Evolutionary conservation across 2,113 vertebrate genomes (phyloP).

Genomic region (Phylloscopus trochilus): DNA sequence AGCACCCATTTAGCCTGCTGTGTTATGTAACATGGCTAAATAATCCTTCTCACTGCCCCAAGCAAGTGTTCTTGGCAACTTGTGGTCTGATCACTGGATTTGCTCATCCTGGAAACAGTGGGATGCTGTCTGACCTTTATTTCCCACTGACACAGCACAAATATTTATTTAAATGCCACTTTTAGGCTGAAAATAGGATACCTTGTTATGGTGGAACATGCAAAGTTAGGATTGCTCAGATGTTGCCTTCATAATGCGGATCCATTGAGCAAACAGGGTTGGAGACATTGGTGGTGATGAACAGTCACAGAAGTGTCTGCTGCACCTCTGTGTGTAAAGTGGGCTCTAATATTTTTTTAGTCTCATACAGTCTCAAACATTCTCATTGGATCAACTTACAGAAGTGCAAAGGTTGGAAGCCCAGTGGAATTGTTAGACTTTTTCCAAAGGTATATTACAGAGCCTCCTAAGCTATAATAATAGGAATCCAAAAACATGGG

Average conservation of each 20-base stretch:
- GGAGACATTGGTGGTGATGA: not conserved
- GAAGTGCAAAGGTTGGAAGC: conserved; percentile 25
- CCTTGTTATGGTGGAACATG: not conserved
- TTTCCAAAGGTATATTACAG: conserved; percentile 26
- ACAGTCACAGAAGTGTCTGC: not conserved
- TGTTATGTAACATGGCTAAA: not conserved
- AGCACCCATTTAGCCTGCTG: not conserved
- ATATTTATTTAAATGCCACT: conserved; percentile 31
- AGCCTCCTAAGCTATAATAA: conserved; percentile 47
- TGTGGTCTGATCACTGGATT: conserved; percentile 4
- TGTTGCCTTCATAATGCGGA: not conserved
- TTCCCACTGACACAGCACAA: conserved; percentile 16
- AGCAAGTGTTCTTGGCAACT: not conserved
- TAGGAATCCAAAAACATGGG: conserved; percentile 59
- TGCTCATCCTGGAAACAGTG: conserved; percentile 6
- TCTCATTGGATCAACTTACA: conserved; percentile 17
- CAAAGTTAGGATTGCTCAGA: not conserved
- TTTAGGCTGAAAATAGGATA: conserved; percentile 22
- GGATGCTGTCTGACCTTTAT: conserved; percentile 24
- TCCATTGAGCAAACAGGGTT: not conserved
- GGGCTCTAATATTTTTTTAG: not conserved
- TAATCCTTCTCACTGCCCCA: not conserved
- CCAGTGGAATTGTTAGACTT: not conserved
- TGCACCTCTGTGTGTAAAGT: not conserved
- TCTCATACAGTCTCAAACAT: not conserved